These are phyloP conservation scores for Percopsis omiscomaycus DNA, from an alignment of 2,797 vertebrate genomes.

Conservation along the genomic window DNA sequence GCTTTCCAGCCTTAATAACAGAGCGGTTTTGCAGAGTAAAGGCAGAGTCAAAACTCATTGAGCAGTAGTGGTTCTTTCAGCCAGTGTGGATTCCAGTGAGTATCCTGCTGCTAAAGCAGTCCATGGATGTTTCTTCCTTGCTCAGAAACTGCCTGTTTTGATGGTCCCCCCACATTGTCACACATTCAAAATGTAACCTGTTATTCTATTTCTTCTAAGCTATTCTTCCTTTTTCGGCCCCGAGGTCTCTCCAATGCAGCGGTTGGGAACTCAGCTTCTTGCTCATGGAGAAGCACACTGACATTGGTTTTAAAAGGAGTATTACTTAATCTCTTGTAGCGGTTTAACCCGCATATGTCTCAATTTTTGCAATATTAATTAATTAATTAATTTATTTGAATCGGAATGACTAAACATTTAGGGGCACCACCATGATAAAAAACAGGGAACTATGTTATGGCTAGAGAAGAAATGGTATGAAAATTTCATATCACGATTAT, in stretches of 20 bases:
- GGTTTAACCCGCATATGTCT: too few relatives aligned
- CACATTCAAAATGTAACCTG: neutral
- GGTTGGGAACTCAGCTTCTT: neutral
- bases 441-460: neutral
- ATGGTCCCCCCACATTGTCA: neutral
- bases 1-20: constrained; percentile 65
- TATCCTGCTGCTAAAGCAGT: constrained; percentile 20
- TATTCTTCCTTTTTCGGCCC: too few relatives aligned
- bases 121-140: constrained; percentile 17
- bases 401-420: too few relatives aligned
- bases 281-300: too few relatives aligned
- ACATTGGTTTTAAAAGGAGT: too few relatives aligned
- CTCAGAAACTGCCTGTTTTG: too few relatives aligned
- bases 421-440: too few relatives aligned
- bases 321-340: too few relatives aligned
- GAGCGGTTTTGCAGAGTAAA: constrained; percentile 62
- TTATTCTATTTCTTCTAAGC: too few relatives aligned
- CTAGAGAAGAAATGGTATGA: neutral
- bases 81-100: constrained; percentile 36
- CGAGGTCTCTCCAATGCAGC: neutral
- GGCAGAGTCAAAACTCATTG: constrained; percentile 58
- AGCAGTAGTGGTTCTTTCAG: constrained; percentile 55
- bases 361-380: too few relatives aligned
- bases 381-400: too few relatives aligned
- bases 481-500: too few relatives aligned